Conservation (phyloP, 2,113 vertebrate genomes). For the Upupa epops region DNA sequence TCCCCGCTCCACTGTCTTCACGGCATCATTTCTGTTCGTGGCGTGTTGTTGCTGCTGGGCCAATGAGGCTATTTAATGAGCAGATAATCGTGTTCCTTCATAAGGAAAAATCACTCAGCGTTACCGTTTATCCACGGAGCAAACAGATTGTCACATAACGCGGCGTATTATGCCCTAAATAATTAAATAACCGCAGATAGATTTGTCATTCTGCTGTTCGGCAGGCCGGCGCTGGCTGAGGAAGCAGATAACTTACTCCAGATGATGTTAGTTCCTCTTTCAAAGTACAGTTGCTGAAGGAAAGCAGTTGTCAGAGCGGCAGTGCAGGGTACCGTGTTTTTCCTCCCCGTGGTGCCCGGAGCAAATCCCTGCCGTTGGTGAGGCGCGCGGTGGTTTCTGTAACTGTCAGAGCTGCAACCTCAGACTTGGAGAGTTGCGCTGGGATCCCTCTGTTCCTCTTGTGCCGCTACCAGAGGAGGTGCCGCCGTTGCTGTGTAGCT, state of each 20-base stretch:
- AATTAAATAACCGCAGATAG: conserved; percentile 43
- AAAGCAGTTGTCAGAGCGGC: not conserved
- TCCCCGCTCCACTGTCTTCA: not conserved
- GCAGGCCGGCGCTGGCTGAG: not conserved
- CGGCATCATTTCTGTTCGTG: not conserved
- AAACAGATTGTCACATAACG: conserved; percentile 61
- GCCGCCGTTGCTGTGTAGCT: not conserved
- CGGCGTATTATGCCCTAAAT: conserved; percentile 38
- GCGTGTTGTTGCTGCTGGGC: not conserved
- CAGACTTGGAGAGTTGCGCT: not conserved
- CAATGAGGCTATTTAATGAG: conserved; percentile 36
- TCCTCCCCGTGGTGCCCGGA: not conserved
- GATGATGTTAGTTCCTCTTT: not conserved
- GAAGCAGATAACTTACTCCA: conserved; percentile 34
- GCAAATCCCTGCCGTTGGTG: not conserved
- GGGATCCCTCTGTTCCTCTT: not conserved
- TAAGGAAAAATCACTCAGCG: conserved; percentile 57
- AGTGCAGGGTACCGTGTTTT: not conserved
- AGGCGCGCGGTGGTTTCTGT: not conserved
- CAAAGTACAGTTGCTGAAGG: not conserved
- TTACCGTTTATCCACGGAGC: conserved; percentile 52
- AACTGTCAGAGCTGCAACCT: not conserved
- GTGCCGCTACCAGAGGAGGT: not conserved
- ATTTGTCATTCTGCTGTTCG: conserved; percentile 46
- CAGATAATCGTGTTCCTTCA: conserved; percentile 50